Evolutionary conservation across 64 coral and sea anemone genomes (phyloP), one percentile per base, ranked within the genome.

Genomic region (Actinia tenebrosa): DNA sequence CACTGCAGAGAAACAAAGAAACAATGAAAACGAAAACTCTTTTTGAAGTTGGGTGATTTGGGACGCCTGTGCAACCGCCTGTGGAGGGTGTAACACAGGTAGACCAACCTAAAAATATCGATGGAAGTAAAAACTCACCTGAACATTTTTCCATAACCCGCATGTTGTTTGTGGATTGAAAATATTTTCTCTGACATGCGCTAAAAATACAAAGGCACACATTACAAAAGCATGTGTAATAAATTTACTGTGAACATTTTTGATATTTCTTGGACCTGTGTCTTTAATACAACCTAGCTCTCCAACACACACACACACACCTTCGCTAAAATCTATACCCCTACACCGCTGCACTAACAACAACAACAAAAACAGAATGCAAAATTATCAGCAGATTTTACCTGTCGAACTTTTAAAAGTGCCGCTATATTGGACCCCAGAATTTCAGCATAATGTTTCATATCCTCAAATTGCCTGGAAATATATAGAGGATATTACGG

Each of bases 331-430:
- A 37, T 37, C 30, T 37, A 37, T 37, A 37, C 30, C 30, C 30
- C 30, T 37, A 37, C 30, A 37, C 30, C 30, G 0, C 30, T 50
- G 47, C 47, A 50, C 7, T 50, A 50, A 50, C 47, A 50, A 5
- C 7, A 50, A 8, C 47, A 5, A 8, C 47, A 50, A 50, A 50
- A 1, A 50, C 47, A 50, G 2, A 50, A 66, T 66, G 63, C 1
- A 66, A 66, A 75, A 1, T 86, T 56, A 87, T 78, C n/a, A n/a
- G n/a, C 43, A 45, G 45, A 17, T 37, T 19, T 44, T 90, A 98
- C 96, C 96, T 98, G 96, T 92, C 93, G 79, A 26, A 98, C 96
- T 98, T 98, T 98, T 58, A 98, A 86, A 80, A 98, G 89, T 53
- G 96, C 90, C 64, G 90, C 84, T 61, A 98, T 92, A 88, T 95